Evolutionary conservation across 1,140 invertebrate species (phyloP), one percentile per base, ranked within the genome.

Genomic region (Radopholus similis): DNA sequence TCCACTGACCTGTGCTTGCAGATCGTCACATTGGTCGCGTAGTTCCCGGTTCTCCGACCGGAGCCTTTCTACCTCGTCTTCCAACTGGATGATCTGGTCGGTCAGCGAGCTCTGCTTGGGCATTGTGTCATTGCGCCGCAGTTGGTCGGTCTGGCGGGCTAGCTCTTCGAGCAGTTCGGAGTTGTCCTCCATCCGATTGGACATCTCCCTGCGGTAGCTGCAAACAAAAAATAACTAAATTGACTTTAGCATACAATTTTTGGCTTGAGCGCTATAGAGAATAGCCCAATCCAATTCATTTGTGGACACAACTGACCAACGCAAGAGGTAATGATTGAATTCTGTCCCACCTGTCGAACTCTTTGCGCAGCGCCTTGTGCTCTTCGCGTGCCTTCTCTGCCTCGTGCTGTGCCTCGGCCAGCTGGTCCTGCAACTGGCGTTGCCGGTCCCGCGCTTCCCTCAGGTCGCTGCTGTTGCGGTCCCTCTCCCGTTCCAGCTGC

Each of bases 31-130:
- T n/a, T 77, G 64, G 2, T 72, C 64, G 1, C 62, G 54, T 23
- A 75, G 53, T 21, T 60, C 34, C 21, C 70, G 66, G 51, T 77
- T 77, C 8, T 75, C 73, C 4, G 32, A 11, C 35, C 40, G 18
- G 26, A 73, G 30, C 30, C 55, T 30, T 62, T 75, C 67, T 13
- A 75, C 23, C 34, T 75, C 71, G 15, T 74, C 71, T 55, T 71
- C 69, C 9, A 71, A 37, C 23, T 51, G 30, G n/a, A 72, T 66
- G 9, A 71, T 71, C 70, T 71, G 28, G 28, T 76, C 74, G 11
- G 74, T 60, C 37, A 74, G 23, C 15, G 72, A 74, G 1, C 72
- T 73, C 23, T 75, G 74, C 32, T 54, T 74, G 4, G 67, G 74
- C 38, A 73, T 18, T 4, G 73, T 28, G 11, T 47, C 62, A 32